Evolutionary conservation across 2,797 vertebrate species (phyloP).

Genomic region (Poeciliopsis turneri): DNA sequence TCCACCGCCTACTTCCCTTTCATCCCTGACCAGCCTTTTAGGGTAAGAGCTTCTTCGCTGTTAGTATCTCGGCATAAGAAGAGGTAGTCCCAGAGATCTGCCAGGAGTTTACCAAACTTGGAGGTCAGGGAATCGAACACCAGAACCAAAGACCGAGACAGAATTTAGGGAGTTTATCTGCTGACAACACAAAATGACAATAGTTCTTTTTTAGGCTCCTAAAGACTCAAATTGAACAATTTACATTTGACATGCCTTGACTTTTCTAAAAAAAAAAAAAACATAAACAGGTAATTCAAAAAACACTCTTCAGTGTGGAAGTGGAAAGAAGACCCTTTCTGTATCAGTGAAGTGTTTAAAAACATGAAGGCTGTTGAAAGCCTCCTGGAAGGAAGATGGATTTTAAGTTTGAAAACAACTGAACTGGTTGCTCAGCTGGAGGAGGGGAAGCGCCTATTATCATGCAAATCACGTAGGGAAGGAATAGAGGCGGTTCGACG

Average conservation of each 20-base stretch:
- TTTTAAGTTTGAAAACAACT: not conserved
- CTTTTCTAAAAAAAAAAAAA: not conserved
- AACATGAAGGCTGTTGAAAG: not conserved
- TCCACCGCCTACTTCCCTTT: slow-evolving; percentile 95
- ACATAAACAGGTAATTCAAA: not conserved
- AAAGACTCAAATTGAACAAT: not conserved
- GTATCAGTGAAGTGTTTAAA: not conserved
- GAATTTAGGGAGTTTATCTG: not conserved
- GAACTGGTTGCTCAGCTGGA: not conserved
- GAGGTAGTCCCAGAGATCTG: not conserved
- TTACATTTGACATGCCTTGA: not conserved
- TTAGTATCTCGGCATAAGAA: not conserved
- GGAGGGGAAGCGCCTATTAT: no score
- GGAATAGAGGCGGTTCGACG: no score
- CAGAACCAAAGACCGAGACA: not conserved
- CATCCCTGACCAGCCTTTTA: slow-evolving; percentile 97
- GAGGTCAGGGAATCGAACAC: not conserved
- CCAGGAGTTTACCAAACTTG: not conserved
- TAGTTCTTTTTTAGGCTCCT: not conserved
- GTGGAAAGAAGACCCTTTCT: not conserved
- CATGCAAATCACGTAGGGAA: no score
- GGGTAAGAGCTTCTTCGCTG: slow-evolving; percentile 78
- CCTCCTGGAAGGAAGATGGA: not conserved
- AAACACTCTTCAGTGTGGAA: slow-evolving; percentile 3
- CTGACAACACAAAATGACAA: not conserved